Base-by-base conservation (phyloP, 2,113 vertebrate genomes). In the Caracal caracal region DNA sequence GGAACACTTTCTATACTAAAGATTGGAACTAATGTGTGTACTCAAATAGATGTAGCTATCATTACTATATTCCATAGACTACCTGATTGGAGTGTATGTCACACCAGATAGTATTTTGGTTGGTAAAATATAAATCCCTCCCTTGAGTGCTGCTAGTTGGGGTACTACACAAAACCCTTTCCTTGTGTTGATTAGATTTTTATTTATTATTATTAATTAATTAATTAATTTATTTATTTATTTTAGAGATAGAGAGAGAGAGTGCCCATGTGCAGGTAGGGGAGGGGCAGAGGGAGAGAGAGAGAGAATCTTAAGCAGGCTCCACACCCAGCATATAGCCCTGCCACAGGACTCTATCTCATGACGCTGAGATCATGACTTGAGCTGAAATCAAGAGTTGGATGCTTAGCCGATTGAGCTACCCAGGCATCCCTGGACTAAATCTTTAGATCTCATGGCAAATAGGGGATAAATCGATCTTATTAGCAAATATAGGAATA, bases 121-220 rank as follows among this genome's bases (percentile, higher is more conserved):
- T 93, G 65, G 33, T 10, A 61, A 93, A 61, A 30, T 94, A 1
- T 80, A 71, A 79, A 70, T 92, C 37, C 6, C 35, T 92, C 70
- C 28, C 33, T 68, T 79, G 19, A 59, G 76, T 88, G n/a, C 81
- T 93, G 9, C 56, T 66, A 26, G 30, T 84, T 85, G 35, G n/a
- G 10, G 11, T 86, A 56, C 22, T 73, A 78, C 30, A 37, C 65
- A 79, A 15, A 86, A 83, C 35, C 10, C 12, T 94, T 90, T 56
- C n/a, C 86, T 97, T 51, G 87, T 61, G 5, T 97, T 43, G 49
- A 37, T 35, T 65, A 68, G 65, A 71, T 87, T 19, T 88, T 73
- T 84, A 78, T 75, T 59, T 22, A 19, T 56, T 56, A 19, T 49
- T 8, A 59, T 88, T 81, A 76, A 73, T 75, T 43, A 7, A 49